Percentiles rank a stretch among this genome's conserved stretches.
These are phyloP conservation scores for Chrysoperla carnea DNA, from an alignment of 1,140 invertebrate species.

Conservation along the genomic window DNA sequence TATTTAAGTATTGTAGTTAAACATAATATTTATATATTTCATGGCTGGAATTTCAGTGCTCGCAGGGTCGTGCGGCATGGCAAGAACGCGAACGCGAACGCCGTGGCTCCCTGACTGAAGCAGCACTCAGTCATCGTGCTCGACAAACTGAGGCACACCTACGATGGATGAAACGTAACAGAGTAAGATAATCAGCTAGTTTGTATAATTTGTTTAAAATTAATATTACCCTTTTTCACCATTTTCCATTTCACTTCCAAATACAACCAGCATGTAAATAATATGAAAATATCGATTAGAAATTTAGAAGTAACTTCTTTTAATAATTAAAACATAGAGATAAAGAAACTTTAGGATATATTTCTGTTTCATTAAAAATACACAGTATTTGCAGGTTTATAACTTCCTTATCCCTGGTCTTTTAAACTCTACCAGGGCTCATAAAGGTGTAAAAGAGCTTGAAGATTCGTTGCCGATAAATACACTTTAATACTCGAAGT, in stretches of 20 bases:
- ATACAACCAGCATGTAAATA: no score
- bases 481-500: no score
- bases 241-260: background rate
- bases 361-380: no score
- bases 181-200: slow-evolving; percentile 32
- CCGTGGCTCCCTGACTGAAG: slow-evolving; percentile 50
- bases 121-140: slow-evolving; percentile 37
- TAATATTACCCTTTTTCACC: background rate
- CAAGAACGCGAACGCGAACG: slow-evolving; percentile 39
- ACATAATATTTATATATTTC: background rate
- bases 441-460: no score
- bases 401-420: no score
- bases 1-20: background rate
- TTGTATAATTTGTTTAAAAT: background rate
- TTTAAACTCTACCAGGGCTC: no score
- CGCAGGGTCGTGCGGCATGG: slow-evolving; percentile 63
- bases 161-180: slow-evolving; percentile 67
- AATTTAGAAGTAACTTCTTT: no score
- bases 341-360: no score
- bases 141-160: slow-evolving; percentile 45
- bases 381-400: no score
- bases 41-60: slow-evolving; percentile 28
- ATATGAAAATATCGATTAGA: no score
- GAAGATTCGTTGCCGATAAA: no score
- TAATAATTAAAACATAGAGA: no score